phyloP scores from a whole-genome alignment of 2,888 invertebrate genomes.

The Ectropis crepuscularia region DNA sequence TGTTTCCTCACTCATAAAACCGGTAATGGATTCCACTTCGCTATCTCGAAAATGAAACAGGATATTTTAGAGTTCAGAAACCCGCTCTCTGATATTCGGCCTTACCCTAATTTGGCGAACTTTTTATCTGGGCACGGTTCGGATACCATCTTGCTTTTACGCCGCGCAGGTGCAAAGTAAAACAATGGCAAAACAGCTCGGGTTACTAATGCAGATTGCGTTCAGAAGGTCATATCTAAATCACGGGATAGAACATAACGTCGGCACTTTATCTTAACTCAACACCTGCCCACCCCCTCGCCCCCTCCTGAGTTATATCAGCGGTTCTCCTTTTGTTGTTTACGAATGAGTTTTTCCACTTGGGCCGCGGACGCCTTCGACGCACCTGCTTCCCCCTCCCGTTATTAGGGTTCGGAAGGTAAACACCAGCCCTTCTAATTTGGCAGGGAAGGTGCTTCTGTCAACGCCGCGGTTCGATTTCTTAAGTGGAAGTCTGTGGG shows the following conservation, averaged over 20 bases:
- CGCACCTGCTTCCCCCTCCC: conserved; percentile 71
- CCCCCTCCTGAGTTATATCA: conserved; percentile 64
- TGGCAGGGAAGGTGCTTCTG: conserved; percentile 32
- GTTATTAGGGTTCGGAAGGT: conserved; percentile 43
- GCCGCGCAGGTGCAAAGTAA: conserved; percentile 56
- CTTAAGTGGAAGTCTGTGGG: conserved; percentile 16
- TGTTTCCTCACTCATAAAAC: conserved; percentile 29
- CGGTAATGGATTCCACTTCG: conserved; percentile 29
- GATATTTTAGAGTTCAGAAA: conserved; percentile 29
- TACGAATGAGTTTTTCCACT: conserved; percentile 80
- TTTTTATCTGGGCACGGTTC: conserved; percentile 36
- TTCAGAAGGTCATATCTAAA: conserved; percentile 80
- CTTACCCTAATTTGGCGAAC: conserved; percentile 29
- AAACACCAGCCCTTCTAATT: conserved; percentile 43
- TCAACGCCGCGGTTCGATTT: conserved; percentile 35
- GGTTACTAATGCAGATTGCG: conserved; percentile 78
- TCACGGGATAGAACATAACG: conserved; percentile 75
- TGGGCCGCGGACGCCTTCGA: conserved; percentile 67
- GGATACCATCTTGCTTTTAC: conserved; percentile 42
- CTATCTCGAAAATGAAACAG: conserved; percentile 31
- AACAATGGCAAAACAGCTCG: conserved; percentile 54
- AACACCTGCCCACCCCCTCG: conserved; percentile 68
- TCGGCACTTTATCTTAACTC: conserved; percentile 78
- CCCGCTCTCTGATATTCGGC: conserved; percentile 21
- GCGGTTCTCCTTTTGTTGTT: conserved; percentile 76